phyloP scores from a whole-genome alignment of 2,797 vertebrate species.

The Jordanella pulchra region DNA sequence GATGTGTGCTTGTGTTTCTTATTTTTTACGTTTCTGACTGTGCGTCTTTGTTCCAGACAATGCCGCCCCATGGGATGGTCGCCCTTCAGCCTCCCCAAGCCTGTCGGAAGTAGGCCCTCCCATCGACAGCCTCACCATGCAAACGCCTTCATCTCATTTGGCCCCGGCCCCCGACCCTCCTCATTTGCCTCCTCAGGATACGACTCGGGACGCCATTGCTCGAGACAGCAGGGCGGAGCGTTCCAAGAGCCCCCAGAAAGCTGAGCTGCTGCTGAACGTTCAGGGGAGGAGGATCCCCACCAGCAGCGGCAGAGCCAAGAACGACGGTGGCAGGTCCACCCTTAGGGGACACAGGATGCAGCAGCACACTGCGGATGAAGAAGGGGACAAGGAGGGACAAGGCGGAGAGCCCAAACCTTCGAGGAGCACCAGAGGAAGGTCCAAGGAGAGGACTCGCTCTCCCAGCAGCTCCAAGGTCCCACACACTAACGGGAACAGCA shows the following conservation, averaged over 20 bases:
- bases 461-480: slow-evolving; percentile 72
- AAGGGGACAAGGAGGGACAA: slow-evolving; percentile 74
- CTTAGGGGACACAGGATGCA: slow-evolving; percentile 78
- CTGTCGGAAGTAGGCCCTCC: slow-evolving; percentile 96
- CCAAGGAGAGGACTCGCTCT: slow-evolving; percentile 77
- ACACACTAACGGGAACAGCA: slow-evolving; percentile 74
- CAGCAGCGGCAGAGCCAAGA: slow-evolving; percentile 62
- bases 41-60: slow-evolving; percentile 84
- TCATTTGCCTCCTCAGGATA: slow-evolving; percentile 87
- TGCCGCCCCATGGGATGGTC: slow-evolving; percentile 91
- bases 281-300: slow-evolving; percentile 73
- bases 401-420: slow-evolving; percentile 75
- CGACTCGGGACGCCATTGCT: slow-evolving; percentile 83
- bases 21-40: slow-evolving; percentile 26
- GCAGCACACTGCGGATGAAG: slow-evolving; percentile 71
- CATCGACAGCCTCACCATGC: slow-evolving; percentile 86
- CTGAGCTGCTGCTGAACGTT: slow-evolving; percentile 79
- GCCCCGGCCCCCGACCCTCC: slow-evolving; percentile 89
- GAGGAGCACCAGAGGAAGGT: slow-evolving; percentile 80
- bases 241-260: slow-evolving; percentile 85
- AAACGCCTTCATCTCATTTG: slow-evolving; percentile 93
- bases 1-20: slow-evolving; percentile 10
- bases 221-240: slow-evolving; percentile 86
- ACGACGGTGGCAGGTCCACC: slow-evolving; percentile 87
- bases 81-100: slow-evolving; percentile 94